phyloP scores from a whole-genome alignment of 92 coral and sea anemone species.

The Hydrozoanthus gracilis region DNA sequence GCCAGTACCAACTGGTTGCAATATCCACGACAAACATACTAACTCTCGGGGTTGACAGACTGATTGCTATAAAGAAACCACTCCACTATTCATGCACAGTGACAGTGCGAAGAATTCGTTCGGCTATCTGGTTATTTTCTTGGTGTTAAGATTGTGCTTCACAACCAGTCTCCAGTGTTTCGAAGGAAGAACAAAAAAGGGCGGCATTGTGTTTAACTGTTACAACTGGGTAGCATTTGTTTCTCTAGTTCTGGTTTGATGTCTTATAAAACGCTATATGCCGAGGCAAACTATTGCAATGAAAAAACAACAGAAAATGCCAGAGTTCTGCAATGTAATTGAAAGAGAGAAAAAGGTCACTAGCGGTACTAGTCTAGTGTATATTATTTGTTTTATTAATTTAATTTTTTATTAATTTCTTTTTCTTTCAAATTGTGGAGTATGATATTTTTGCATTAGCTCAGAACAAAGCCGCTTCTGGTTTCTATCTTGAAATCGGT shows the following conservation, averaged over 20 bases:
- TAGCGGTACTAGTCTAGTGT: not conserved
- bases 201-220: not conserved
- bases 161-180: too few species aligned
- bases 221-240: too few species aligned
- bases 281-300: too few species aligned
- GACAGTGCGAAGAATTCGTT: not conserved
- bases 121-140: not conserved
- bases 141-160: too few species aligned
- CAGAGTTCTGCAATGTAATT: not conserved
- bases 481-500: not conserved
- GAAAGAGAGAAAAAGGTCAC: not conserved
- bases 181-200: not conserved
- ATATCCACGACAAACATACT: not conserved
- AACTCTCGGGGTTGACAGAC: not conserved
- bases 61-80: not conserved
- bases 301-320: not conserved
- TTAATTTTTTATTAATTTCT: too few species aligned
- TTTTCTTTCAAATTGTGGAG: too few species aligned
- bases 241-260: not conserved
- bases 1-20: not conserved
- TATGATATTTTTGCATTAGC: not conserved
- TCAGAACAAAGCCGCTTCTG: not conserved
- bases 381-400: too few species aligned
- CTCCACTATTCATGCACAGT: too few species aligned
- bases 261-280: too few species aligned